Evolutionary conservation across 2,888 invertebrate species (phyloP), one percentile per base, ranked within the genome.

Genomic region (Fragum fragum): DNA sequence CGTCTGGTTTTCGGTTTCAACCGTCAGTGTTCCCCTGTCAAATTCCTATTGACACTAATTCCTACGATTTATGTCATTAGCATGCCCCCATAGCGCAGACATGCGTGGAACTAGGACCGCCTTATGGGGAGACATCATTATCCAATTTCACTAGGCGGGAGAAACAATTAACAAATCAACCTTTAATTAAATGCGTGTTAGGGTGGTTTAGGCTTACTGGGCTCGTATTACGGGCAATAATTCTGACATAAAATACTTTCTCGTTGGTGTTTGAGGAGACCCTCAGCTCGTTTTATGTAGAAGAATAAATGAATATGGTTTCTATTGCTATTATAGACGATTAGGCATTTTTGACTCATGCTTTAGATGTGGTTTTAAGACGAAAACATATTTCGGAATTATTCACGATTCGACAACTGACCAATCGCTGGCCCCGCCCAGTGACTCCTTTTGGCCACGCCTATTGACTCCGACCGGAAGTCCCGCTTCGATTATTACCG

Each of bases 141-240:
- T 73, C 79, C 79, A 79, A 83, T 83, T 83, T 83, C 71, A 74
- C 77, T 21, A 77, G 32, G 79, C 77, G 79, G 83, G 79, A 76
- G 83, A 76, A 77, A 68, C 76, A 83, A 83, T 83, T 83, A 83
- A 73, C 79, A 79, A 79, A 83, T 83, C 76, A 79, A 59, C 59
- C 73, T 77, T 79, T 79, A 79, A 79, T 83, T 77, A 70, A 71
- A 32, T 2, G 29, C 36, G 39, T 18, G 66, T 47, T 47, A 47
- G n/a, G 47, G 47, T 47, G 47, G 47, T 47, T 47, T 47, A n/a
- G 47, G 47, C 47, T 47, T 47, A 47, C 47, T n/a, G n/a, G 32
- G 47, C 5, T 47, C 47, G n/a, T 47, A n/a, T 47, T 47, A 9
- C 47, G 47, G n/a, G 47, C 47, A 5, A 47, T 47, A 47, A 47